These are phyloP conservation scores for Drosophila varians DNA, from an alignment of 1,140 invertebrate species.

Conservation along the genomic window DNA sequence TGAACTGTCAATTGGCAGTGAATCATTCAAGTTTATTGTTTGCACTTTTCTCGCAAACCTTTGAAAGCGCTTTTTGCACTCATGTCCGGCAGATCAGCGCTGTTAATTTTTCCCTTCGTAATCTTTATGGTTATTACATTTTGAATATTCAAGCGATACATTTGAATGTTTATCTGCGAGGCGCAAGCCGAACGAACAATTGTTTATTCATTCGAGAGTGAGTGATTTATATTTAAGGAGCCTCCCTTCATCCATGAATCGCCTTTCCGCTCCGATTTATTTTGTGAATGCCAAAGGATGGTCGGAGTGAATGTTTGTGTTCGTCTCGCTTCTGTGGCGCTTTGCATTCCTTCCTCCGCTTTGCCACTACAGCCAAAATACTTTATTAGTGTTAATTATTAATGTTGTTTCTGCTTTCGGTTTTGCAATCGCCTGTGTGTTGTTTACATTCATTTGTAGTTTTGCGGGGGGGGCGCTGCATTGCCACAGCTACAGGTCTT, in stretches of 20 bases:
- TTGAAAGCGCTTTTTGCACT: slow-evolving; percentile 23
- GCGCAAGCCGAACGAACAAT: neutral
- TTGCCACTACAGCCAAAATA: slow-evolving; percentile 10
- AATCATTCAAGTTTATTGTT: slow-evolving; percentile 55
- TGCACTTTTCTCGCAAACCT: slow-evolving; percentile 17
- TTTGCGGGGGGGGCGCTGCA: neutral
- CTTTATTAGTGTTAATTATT: slow-evolving; percentile 39
- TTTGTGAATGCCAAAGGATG: slow-evolving; percentile 28
- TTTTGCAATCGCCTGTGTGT: slow-evolving; percentile 3
- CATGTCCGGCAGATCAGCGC: slow-evolving; percentile 58
- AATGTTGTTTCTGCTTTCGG: slow-evolving; percentile 11
- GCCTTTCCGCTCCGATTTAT: slow-evolving; percentile 1
- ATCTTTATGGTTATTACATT: slow-evolving; percentile 38
- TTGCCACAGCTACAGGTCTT: slow-evolving; percentile 29
- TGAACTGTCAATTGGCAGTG: slow-evolving; percentile 52
- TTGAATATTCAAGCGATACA: too few species aligned
- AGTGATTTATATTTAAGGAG: slow-evolving; percentile 31
- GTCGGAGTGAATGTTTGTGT: slow-evolving; percentile 18
- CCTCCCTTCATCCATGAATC: slow-evolving; percentile 23
- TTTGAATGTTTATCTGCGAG: neutral
- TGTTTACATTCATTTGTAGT: slow-evolving; percentile 26
- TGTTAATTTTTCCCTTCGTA: slow-evolving; percentile 33
- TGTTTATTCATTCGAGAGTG: slow-evolving; percentile 15
- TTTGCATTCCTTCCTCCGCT: slow-evolving; percentile 16
- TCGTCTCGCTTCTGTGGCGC: slow-evolving; percentile 32